Conservation (phyloP, 2,113 vertebrate genomes). For the Arothron firmamentum region DNA sequence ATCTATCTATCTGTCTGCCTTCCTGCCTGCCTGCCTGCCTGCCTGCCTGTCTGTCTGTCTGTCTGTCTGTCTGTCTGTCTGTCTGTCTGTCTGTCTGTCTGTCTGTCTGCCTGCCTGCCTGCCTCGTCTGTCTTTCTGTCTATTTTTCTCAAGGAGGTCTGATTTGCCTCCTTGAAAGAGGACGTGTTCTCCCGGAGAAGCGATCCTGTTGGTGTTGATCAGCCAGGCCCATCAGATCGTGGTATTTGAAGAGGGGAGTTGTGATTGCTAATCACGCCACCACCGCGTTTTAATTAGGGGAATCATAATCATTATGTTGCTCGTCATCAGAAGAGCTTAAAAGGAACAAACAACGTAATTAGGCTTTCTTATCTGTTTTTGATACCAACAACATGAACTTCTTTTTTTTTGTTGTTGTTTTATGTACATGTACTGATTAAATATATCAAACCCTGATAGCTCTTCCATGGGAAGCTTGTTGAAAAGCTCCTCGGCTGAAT, state of each 20-base stretch:
- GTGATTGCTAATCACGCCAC: slow-evolving; percentile 76
- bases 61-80: too few species aligned
- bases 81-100: slow-evolving; percentile 36
- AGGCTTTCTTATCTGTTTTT: slow-evolving; percentile 44
- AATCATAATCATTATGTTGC: slow-evolving; percentile 69
- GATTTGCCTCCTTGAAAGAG: slow-evolving; percentile 45
- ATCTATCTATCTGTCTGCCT: slow-evolving; percentile 28
- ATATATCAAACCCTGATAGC: slow-evolving; percentile 15
- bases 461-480: slow-evolving; percentile 4
- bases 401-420: slow-evolving; percentile 11
- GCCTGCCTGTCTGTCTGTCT: slow-evolving; percentile 7
- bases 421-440: slow-evolving; percentile 13
- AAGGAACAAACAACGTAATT: slow-evolving; percentile 64
- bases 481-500: slow-evolving; percentile 10
- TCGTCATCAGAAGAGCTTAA: slow-evolving; percentile 56
- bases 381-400: slow-evolving; percentile 22
- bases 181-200: slow-evolving; percentile 29
- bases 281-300: slow-evolving; percentile 75
- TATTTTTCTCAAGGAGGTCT: slow-evolving; percentile 26
- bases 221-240: slow-evolving; percentile 74
- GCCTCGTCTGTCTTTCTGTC: too few species aligned
- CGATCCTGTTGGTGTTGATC: slow-evolving; percentile 60
- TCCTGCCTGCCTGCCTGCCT: slow-evolving; percentile 12
- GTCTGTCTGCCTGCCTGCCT: slow-evolving; percentile 16
- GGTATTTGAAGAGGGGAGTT: slow-evolving; percentile 74